Evolutionary conservation across 2,113 vertebrate species (phyloP), one percentile per base, ranked within the genome.

Genomic region (Miniopterus natalensis): DNA sequence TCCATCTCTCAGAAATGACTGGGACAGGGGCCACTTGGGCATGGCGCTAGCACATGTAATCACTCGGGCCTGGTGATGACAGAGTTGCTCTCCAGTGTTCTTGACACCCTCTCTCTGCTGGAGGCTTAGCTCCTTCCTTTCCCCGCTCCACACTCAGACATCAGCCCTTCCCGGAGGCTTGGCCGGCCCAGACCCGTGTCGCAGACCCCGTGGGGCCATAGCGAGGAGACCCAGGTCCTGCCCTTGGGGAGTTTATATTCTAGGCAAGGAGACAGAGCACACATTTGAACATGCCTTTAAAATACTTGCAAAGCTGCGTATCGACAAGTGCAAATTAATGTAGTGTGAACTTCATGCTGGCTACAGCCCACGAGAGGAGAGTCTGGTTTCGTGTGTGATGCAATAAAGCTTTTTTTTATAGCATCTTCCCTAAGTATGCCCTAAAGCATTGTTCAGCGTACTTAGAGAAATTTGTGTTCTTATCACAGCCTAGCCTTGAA

Each of bases 281-380:
- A 79, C 95, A 94, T 96, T 57, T 83, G 95, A 95, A 89, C 94
- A 91, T 84, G 88, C 51, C 88, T 90, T 90, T 71, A 96, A 95
- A 97, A 91, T 88, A 92, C 92, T 97, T 92, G 95, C 92, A 91
- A 94, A 98, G 90, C 92, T 89, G 83, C 94, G 49, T 90, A 90
- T 96, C 92, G 95, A 95, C 95, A 96, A 97, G 97, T 97, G 96
- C 94, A 98, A 97, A 96, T 97, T 97, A 98, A 98, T 98, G 96
- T 95, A 96, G 97, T 97, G 97, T 97, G 97, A 98, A 96, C 96
- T 97, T 97, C 95, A 85, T 95, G 96, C 94, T 97, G 97, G 96
- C 96, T 95, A 27, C 94, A 95, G 78, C 96, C 97, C 96, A 94
- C 81, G 80, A 92, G 83, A 96, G 73, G 90, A 71, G 97, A 97